Conservation (phyloP, 2,797 vertebrate genomes). For the Phoxinus dragarum region DNA sequence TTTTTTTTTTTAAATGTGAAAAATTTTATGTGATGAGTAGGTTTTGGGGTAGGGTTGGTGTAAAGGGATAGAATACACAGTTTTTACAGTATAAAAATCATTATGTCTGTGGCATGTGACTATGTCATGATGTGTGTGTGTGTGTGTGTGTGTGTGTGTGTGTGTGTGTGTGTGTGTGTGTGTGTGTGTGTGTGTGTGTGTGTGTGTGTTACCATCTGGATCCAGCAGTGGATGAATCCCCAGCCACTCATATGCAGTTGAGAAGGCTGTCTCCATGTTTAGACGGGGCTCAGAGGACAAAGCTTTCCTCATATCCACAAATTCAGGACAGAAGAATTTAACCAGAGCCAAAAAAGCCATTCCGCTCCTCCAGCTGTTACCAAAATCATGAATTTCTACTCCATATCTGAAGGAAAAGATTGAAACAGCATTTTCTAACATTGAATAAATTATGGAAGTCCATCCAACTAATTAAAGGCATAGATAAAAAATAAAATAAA, state of each 20-base stretch:
- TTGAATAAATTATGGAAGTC: not conserved
- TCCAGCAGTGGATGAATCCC: conserved; percentile 86
- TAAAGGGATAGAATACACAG: too few species aligned
- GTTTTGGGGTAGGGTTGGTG: too few species aligned
- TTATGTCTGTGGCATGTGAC: not conserved
- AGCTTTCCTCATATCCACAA: conserved; percentile 86
- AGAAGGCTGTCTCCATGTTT: conserved; percentile 86
- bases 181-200: not conserved
- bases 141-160: too few species aligned
- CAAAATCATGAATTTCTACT: conserved; percentile 88
- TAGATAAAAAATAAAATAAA: not conserved
- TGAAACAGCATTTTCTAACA: not conserved
- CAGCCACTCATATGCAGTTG: conserved; percentile 78
- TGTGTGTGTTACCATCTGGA: conserved; percentile 82
- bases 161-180: not conserved
- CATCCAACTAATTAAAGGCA: not conserved
- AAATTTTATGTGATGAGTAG: too few species aligned
- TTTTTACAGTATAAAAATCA: not conserved
- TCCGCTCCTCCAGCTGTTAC: conserved; percentile 89
- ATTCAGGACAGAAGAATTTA: conserved; percentile 84
- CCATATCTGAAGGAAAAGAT: conserved; percentile 78
- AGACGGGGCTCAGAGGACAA: conserved; percentile 80
- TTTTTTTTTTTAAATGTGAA: too few species aligned
- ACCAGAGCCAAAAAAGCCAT: conserved; percentile 89
- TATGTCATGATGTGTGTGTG: too few species aligned